Conservation (phyloP, 2,888 invertebrate genomes). For the Lithophane socia region DNA sequence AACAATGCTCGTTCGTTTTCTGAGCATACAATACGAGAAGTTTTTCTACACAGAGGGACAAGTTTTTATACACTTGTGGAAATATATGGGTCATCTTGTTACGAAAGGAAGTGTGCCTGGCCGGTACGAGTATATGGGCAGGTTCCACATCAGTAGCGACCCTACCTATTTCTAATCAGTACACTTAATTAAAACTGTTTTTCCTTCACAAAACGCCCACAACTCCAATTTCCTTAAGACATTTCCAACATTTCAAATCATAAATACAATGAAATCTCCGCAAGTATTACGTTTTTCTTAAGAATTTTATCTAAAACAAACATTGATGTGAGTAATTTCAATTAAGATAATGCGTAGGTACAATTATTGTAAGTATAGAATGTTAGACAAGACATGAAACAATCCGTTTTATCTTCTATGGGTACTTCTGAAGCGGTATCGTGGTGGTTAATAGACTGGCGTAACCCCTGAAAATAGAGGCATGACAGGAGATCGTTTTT, state of each 20-base stretch:
- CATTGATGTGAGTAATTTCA: neutral
- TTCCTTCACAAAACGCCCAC: constrained; percentile 7
- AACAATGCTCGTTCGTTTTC: neutral
- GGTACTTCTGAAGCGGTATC: neutral
- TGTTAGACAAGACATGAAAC: neutral
- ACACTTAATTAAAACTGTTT: neutral
- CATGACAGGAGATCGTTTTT: neutral
- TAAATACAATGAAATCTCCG: neutral
- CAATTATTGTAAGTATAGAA: neutral
- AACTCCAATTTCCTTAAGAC: neutral
- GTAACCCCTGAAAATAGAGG: neutral
- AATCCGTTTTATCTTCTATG: neutral
- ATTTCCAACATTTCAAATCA: neutral
- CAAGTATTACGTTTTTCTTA: constrained; percentile 8
- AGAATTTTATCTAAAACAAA: constrained; percentile 34
- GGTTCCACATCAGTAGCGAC: neutral
- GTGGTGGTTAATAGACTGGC: neutral
- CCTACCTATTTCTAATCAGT: neutral
- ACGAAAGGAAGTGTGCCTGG: neutral
- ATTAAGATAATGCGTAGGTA: neutral
- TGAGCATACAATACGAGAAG: too few species aligned
- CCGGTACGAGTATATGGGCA: neutral
- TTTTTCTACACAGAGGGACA: neutral
- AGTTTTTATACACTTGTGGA: neutral
- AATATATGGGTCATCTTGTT: neutral